Evolutionary conservation across 2,113 vertebrate genomes (phyloP), one percentile per base, ranked within the genome.

Genomic region (Centropus unirufus): DNA sequence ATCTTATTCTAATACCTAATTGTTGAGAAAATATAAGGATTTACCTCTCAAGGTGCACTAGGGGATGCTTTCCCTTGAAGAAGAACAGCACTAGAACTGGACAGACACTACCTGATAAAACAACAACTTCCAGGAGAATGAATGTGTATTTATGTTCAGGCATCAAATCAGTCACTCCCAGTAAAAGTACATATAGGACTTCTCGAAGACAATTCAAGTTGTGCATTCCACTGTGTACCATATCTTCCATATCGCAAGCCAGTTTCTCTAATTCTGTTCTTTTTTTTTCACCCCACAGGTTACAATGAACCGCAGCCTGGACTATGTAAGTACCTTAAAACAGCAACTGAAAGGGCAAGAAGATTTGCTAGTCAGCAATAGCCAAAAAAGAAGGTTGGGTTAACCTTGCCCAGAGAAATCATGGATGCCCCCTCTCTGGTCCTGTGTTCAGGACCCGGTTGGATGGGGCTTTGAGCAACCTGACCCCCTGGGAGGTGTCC

Each of bases 281-380:
- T 73, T 66, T 68, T 36, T 6, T 85, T 47, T 4, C 13, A 36
- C 30, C n/a, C 3, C n/a, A 21, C 40, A 95, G 89, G 83, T 80
- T 89, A 95, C 13, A 75, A 91, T 2, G 96, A 93, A 42, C 40
- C 40, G 64, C 80, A 87, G 16, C 40, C 83, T 81, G n/a, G 22
- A 30, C 40, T 66, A 49, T 9, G 93, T 96, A 77, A 96, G 93
- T 92, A 77, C 42, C 13, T 30, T 61, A 76, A 80, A 90, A 42
- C 29, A 40, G 22, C 52, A 72, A 20, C 4, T 54, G 36, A 67
- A 58, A 59, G 19, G 6, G 11, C 3, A 7, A 63, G n/a, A 49
- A n/a, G 26, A 29, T 70, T 95, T 74, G 34, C 18, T 77, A 34
- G 34, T 40, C 69, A 80, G 29, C 40, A 86, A 14, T 29, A 75